phyloP scores from a whole-genome alignment of 2,888 invertebrate genomes.

The Zaprionus bogoriensis region DNA sequence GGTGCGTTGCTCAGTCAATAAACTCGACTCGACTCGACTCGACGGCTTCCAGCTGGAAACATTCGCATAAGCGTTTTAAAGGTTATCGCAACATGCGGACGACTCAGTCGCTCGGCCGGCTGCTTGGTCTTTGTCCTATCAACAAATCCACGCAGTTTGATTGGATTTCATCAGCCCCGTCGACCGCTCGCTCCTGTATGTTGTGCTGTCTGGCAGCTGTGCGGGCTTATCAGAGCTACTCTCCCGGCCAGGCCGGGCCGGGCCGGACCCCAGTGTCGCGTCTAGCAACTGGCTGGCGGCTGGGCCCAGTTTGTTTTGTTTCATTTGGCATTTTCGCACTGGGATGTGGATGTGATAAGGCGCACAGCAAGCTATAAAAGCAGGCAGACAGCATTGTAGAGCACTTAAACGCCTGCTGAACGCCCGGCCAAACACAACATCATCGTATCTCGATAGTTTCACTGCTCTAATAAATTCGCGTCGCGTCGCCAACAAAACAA shows the following conservation, averaged over 20 bases:
- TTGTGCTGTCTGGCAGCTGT: slow-evolving; percentile 29
- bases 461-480: slow-evolving; percentile 20
- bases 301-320: slow-evolving; percentile 36
- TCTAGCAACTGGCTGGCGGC: slow-evolving; percentile 1
- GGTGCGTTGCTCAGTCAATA: neutral
- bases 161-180: slow-evolving; percentile 26
- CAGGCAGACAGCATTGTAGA: slow-evolving; percentile 33
- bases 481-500: slow-evolving; percentile 11
- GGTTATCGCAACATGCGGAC: slow-evolving; percentile 5
- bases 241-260: neutral
- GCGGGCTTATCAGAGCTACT: slow-evolving; percentile 30
- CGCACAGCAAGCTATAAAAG: slow-evolving; percentile 60
- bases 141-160: slow-evolving; percentile 24
- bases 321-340: slow-evolving; percentile 33
- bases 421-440: slow-evolving; percentile 24
- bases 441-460: slow-evolving; percentile 19
- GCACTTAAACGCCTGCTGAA: slow-evolving; percentile 54
- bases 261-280: slow-evolving; percentile 1
- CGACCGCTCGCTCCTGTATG: slow-evolving; percentile 8
- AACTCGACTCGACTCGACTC: too few relatives aligned
- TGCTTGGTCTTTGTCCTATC: slow-evolving; percentile 23
- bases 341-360: slow-evolving; percentile 58
- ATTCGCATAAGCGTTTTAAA: too few relatives aligned
- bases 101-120: slow-evolving; percentile 8
- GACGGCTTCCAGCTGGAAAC: neutral